Evolutionary conservation across 1,140 invertebrate species (phyloP), one percentile per base, ranked within the genome.

Genomic region (Monomorium pharaonis): DNA sequence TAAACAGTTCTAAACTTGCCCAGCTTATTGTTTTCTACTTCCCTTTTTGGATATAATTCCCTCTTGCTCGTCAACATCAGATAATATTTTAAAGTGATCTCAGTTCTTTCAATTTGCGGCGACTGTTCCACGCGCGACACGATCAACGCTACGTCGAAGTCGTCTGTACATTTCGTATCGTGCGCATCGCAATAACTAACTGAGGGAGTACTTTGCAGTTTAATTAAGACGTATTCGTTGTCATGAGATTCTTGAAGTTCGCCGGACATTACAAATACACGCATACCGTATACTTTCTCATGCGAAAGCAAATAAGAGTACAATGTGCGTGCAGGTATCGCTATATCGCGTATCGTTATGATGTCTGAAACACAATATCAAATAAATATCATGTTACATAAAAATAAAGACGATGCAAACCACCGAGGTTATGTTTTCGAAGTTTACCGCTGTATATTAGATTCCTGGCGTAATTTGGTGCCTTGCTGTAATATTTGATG

Each of bases 391-490:
- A 4, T 6, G 5, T 62, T 75, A 85, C 0, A 1, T 56, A 14
- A 24, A 37, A 54, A 65, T 1, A 9, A 58, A 27, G 6, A 3
- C 27, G 30, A 51, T 14, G 1, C 2, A 0, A 21, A 83, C 2
- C n/a, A 33, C 3, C 6, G 9, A 16, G 2, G n/a, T 58, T 58
- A n/a, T 16, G 1, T 18, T 33, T 4, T 60, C 6, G 7, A 44
- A n/a, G 56, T 80, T 91, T 95, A 97, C 97, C 97, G 94, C 97
- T 95, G 90, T 97, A 96, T 44, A 98, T 96, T 74, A 97, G 96
- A 94, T 98, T 98, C 84, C 97, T 95, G 2, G 98, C 97, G 94
- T 97, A 98, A 94, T 97, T 98, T 9, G 98, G 98, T 30, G 97
- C 97, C 93, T 98, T 97, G 42, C 96, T 97, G 91, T 98, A 98